These are phyloP conservation scores for Heterochromis multidens DNA, from an alignment of 2,113 vertebrate genomes.

Conservation along the genomic window DNA sequence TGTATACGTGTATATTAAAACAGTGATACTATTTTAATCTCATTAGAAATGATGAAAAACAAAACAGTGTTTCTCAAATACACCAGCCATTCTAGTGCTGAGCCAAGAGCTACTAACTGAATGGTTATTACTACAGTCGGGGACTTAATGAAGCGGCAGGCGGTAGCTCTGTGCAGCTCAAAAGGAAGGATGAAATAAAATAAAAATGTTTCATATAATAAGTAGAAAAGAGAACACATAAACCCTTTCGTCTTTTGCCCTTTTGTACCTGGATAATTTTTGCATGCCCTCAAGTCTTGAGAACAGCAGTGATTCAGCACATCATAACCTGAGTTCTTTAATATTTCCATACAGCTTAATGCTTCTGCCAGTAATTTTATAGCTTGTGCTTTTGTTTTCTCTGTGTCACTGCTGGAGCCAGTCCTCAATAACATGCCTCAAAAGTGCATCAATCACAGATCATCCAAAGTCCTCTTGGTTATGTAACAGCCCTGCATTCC, in stretches of 20 bases:
- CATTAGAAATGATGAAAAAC: not conserved
- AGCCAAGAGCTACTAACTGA: not conserved
- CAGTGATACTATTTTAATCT: not conserved
- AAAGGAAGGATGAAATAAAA: not conserved
- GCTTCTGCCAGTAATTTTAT: not conserved
- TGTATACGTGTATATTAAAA: not conserved
- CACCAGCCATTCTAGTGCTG: not conserved
- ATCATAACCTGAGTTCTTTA: not conserved
- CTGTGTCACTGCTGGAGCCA: not conserved
- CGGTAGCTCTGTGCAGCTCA: not conserved
- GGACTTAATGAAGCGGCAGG: not conserved
- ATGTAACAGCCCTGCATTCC: slow-evolving; percentile 48
- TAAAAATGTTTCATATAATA: not conserved
- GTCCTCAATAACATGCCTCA: not conserved
- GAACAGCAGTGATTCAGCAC: not conserved
- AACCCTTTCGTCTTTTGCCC: not conserved
- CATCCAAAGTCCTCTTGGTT: slow-evolving; percentile 46
- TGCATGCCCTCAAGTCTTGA: not conserved
- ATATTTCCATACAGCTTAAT: not conserved
- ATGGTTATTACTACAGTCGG: not conserved
- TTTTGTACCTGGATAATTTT: not conserved
- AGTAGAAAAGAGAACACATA: not conserved
- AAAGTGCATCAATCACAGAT: slow-evolving; percentile 25
- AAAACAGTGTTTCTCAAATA: not conserved
- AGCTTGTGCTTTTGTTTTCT: not conserved